Evolutionary conservation across 2,888 invertebrate genomes (phyloP), one percentile per base, ranked within the genome.

Genomic region (Pollenia griseotomentosa): DNA sequence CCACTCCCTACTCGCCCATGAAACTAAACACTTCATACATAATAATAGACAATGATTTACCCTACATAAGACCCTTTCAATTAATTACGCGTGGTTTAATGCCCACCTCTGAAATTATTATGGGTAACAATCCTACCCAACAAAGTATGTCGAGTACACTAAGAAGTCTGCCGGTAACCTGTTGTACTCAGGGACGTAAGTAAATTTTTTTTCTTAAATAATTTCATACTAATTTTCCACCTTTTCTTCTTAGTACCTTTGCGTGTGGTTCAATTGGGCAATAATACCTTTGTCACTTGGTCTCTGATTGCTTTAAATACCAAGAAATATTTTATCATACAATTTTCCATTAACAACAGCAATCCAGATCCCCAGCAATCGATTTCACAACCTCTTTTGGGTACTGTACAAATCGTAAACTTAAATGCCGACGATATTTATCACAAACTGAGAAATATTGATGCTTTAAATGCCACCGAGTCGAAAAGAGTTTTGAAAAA

Each of bases 131-230:
- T 23, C 89, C 90, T 0, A 89, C 91, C 0, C 91, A 92, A 74
- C 92, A 92, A 70, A 91, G 91, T 74, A 92, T 93, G 83, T 89
- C 90, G 16, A 93, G 93, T 44, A 93, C 93, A 0, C 83, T 91
- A 19, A 90, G 93, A 2, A 93, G 93, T 70, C 91, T 91, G 8
- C 91, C 93, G 11, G 91, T 93, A 0, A 90, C 90, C 53, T 94
- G 93, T 85, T 93, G 93, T 83, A 93, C 93, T 0, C 93, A 94
- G 89, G 93, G 93, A 77, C 89, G 93, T 93, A 89, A 91, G 93
- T 91, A 48, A 1, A 23, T 23, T 23, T 23, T 23, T n/a, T 65
- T n/a, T 16, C 7, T 33, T 7, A 44, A 61, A 16, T 14, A 46
- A 8, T 16, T 23, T 51, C 2, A 75, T 12, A 16, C 23, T 44